Conservation (phyloP, 2,888 invertebrate genomes). For the Hypercompe scribonia region DNA sequence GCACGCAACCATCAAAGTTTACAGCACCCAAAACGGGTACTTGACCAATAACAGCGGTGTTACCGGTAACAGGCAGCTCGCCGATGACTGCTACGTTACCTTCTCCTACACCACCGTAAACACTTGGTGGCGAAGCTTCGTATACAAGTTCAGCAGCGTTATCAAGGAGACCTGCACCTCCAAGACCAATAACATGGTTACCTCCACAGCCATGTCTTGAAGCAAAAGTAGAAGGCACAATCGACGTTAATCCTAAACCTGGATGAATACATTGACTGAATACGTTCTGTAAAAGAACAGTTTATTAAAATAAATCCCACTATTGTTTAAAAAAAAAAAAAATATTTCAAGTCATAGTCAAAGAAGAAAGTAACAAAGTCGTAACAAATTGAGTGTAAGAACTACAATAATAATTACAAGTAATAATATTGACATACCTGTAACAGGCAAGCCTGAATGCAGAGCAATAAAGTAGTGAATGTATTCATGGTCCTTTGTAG, state of each 20-base stretch:
- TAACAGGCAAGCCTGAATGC: conserved; percentile 43
- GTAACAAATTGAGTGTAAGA: no score
- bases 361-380: no score
- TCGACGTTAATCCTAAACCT: neutral
- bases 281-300: conserved; percentile 2
- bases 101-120: conserved; percentile 20
- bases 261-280: conserved; percentile 6
- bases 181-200: neutral
- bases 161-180: neutral
- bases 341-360: no score
- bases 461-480: conserved; percentile 36
- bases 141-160: neutral
- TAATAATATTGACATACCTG: conserved; percentile 22
- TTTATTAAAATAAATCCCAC: no score
- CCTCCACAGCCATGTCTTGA: conserved; percentile 2
- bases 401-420: no score
- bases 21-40: no score
- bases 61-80: no score
- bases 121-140: neutral
- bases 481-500: conserved; percentile 29
- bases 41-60: no score
- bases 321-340: no score
- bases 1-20: no score
- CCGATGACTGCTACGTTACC: no score
- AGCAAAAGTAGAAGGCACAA: neutral